Conservation (phyloP, 2,888 invertebrate genomes). For the Tetragonula carbonaria region DNA sequence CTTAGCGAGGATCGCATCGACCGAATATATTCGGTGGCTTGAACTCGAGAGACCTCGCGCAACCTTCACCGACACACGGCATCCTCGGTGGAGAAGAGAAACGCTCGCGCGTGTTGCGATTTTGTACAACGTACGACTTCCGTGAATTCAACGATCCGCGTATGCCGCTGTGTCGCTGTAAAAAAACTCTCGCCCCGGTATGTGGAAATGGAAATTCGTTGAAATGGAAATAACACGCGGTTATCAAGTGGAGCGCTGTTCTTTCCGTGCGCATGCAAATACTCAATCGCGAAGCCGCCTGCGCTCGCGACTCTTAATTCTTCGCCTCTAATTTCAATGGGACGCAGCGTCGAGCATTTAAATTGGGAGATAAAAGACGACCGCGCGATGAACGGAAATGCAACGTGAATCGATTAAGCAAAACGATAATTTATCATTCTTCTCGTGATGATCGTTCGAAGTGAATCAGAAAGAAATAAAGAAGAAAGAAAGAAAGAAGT, state of each 20-base stretch:
- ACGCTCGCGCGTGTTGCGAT: constrained; percentile 49
- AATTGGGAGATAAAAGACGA: neutral
- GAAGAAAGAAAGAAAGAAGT: neutral
- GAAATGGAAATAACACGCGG: constrained; percentile 22
- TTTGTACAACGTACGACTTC: constrained; percentile 58
- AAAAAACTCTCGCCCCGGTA: constrained; percentile 19
- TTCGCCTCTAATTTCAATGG: neutral
- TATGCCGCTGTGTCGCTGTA: constrained; percentile 18
- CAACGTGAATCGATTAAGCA: neutral
- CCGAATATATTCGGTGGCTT: constrained; percentile 26
- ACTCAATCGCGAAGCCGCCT: neutral
- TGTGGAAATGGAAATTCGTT: constrained; percentile 28
- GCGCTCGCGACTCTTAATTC: neutral
- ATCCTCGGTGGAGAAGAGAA: constrained; percentile 49
- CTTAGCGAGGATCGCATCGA: constrained; percentile 20
- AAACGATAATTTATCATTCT: neutral
- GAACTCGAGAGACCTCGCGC: constrained; percentile 31
- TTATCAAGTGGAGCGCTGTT: constrained; percentile 1
- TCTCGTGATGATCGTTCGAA: neutral
- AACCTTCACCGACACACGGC: constrained; percentile 31
- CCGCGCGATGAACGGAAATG: neutral
- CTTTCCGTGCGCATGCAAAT: constrained; percentile 10
- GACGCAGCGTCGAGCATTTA: neutral
- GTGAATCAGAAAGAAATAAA: neutral
- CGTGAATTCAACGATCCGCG: constrained; percentile 64